Evolutionary conservation across 2,113 vertebrate species (phyloP), one percentile per base, ranked within the genome.

Genomic region (Clupea harengus): DNA sequence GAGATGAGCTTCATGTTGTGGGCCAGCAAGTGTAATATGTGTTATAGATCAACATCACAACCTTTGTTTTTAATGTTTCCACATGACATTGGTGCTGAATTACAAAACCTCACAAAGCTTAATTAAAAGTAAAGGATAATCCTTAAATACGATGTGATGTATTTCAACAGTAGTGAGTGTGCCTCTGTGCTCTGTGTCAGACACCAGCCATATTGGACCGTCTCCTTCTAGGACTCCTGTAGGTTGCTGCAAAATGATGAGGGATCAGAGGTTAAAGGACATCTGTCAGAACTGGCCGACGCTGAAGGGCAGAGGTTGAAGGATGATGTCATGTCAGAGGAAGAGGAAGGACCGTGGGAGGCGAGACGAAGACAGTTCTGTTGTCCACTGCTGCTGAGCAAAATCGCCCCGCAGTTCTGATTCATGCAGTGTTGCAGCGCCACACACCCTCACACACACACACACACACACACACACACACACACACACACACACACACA

Each of bases 401-500:
- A 72, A 72, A 28, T 25, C 25, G 10, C 64, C 64, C 25, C 25
- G 9, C n/a, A 72, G 64, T 25, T 72, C 64, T 72, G 64, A 72
- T 25, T 72, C 64, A 72, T 28, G 8, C 25, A 28, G 13, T 72
- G 64, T 32, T 72, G 64, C 64, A 72, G 32, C 2, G n/a, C 28
- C 64, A 72, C 3, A 72, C 25, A 72, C 64, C 39, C 39, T 39
- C 39, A 39, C 39, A 13, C 64, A 72, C 11, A 72, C 28, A 72
- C 9, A 28, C 64, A 72, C 10, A 28, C 64, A 28, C 64, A 11
- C 64, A 11, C 20, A 64, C 22, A 22, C 57, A 64, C 9, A 72
- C 64, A 72, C 64, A 72, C 64, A 72, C 9, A 72, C 64, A 72
- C 6, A 67, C 22, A 67, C 64, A 67, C 64, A 67, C n/a, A 67